Conservation (phyloP, 2,888 invertebrate species). For the Belgica antarctica region DNA sequence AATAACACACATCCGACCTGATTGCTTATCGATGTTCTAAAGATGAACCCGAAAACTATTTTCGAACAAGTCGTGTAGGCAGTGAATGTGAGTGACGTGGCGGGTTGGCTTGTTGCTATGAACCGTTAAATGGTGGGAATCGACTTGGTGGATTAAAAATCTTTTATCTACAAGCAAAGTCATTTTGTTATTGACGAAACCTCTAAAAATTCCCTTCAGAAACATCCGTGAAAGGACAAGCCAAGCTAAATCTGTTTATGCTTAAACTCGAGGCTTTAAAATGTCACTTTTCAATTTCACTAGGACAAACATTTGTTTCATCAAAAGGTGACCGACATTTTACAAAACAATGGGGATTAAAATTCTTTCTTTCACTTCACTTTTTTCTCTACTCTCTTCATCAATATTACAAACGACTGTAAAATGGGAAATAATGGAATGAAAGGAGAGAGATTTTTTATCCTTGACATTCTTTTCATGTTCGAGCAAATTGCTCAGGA, state of each 20-base stretch:
- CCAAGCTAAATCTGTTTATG: no score
- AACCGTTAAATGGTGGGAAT: no score
- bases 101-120: no score
- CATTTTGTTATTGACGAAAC: neutral
- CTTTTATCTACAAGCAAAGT: neutral
- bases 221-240: no score
- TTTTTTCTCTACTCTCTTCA: neutral
- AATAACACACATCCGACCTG: neutral
- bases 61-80: no score
- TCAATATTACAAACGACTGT: neutral
- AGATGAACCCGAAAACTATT: neutral
- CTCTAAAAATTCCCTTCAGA: neutral
- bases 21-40: slow-evolving; percentile 10
- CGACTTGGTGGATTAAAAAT: neutral
- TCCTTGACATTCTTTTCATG: neutral
- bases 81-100: no score
- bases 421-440: neutral
- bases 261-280: no score
- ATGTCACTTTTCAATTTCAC: no score
- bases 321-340: neutral
- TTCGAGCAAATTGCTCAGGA: neutral
- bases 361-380: neutral
- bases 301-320: no score
- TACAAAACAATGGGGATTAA: neutral
- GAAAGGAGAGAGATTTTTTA: neutral